phyloP scores from a whole-genome alignment of 2,888 invertebrate species.

The Caenorhabditis plicata region DNA sequence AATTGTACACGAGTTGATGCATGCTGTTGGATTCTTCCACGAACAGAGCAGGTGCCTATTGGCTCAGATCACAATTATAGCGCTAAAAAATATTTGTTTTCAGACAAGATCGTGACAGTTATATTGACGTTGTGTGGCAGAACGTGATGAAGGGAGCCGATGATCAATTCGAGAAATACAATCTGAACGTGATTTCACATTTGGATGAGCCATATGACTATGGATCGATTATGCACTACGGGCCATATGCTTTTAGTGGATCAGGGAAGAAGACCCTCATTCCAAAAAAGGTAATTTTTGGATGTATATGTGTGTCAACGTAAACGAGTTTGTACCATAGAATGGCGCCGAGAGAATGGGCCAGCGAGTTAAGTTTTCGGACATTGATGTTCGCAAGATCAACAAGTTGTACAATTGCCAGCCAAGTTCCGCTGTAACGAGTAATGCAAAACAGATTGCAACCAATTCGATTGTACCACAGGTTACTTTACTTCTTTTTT shows the following conservation, averaged over 20 bases:
- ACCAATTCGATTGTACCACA: constrained; percentile 26
- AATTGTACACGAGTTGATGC: constrained; percentile 61
- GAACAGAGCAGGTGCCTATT: constrained; percentile 58
- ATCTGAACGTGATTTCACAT: constrained; percentile 60
- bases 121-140: constrained; percentile 66
- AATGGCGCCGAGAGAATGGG: constrained; percentile 66
- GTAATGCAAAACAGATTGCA: constrained; percentile 28
- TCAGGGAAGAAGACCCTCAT: constrained; percentile 64
- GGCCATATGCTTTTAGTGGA: constrained; percentile 54
- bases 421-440: too few species aligned
- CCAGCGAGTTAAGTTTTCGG: constrained; percentile 67
- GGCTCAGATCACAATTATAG: background rate
- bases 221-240: constrained; percentile 66
- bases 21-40: constrained; percentile 64
- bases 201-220: constrained; percentile 57
- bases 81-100: constrained; percentile 2
- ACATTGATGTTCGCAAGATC: constrained; percentile 67
- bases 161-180: constrained; percentile 65
- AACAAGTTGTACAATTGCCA: constrained; percentile 67
- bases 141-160: constrained; percentile 66
- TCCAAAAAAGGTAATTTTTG: constrained; percentile 48
- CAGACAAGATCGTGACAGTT: constrained; percentile 68
- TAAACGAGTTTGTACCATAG: constrained; percentile 23
- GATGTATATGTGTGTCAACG: background rate
- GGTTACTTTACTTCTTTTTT: constrained; percentile 14